Evolutionary conservation across 1,140 invertebrate genomes (phyloP), one percentile per base, ranked within the genome.

Genomic region (Sinonovacula constricta): DNA sequence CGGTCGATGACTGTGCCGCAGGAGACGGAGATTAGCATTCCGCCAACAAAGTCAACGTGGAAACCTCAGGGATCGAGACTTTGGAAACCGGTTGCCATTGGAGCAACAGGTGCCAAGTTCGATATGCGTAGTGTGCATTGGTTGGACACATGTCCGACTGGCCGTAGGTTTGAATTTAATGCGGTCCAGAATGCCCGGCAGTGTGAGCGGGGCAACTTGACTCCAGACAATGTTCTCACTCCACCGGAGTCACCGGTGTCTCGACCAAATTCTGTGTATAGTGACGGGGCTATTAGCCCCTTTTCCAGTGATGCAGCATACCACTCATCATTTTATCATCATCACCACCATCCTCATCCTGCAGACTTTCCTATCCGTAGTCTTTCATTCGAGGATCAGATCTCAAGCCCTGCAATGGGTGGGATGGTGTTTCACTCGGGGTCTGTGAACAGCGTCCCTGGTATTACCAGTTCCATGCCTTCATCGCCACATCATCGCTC

Each of bases 311-410:
- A 28, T 24, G 26, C 31, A 59, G 34, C 63, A 34, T 26, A 12
- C 3, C 56, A 74, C 10, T n/a, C n/a, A n/a, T 62, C 56, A 62
- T 56, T 28, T 34, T 18, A 60, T 22, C 49, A 54, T 30, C 22
- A 26, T 22, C n/a, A 49, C 24, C 34, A 51, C 24, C 31, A 18
- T 30, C 49, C 56, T 31, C 62, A 67, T 45, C 31, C 67, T 18
- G 62, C 63, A 33, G 81, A 85, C 49, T 83, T 89, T 57, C 79
- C 87, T 80, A 87, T 85, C 75, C 87, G 88, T 45, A 89, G 88
- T 85, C 83, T 89, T 86, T 89, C 88, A 79, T 85, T 81, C 65
- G 88, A 89, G 85, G 88, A 89, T 56, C 76, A 80, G 75, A 87
- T 88, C 78, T 88, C 87, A 26, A 57, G 60, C 56, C 57, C 74